phyloP scores from a whole-genome alignment of 2,797 vertebrate genomes.

The Sciurus carolinensis region DNA sequence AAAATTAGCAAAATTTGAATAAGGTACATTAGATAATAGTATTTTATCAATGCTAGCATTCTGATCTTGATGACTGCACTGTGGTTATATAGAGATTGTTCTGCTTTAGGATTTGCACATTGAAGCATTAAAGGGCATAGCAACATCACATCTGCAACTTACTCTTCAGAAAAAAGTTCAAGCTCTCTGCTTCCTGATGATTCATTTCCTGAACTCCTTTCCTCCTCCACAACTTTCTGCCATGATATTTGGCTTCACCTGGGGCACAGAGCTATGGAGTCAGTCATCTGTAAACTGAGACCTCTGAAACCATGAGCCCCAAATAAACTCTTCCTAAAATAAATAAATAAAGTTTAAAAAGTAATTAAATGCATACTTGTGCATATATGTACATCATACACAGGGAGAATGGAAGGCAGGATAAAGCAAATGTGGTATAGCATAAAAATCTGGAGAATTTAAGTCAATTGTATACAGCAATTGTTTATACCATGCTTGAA shows the following conservation, averaged over 20 bases:
- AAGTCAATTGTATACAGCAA: background rate
- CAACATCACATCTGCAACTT: background rate
- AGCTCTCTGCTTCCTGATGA: too few species aligned
- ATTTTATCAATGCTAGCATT: background rate
- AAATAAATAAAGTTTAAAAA: background rate
- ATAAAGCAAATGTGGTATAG: background rate
- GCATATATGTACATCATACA: background rate
- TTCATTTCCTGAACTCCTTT: too few species aligned
- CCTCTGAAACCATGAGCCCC: too few species aligned
- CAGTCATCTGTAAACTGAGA: too few species aligned
- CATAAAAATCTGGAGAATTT: background rate
- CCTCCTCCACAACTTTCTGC: too few species aligned
- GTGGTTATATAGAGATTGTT: background rate
- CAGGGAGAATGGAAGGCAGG: background rate
- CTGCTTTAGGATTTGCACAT: conserved; percentile 24
- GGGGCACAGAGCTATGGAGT: too few species aligned
- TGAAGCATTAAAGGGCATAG: background rate
- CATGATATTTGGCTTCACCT: too few species aligned
- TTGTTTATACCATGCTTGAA: background rate
- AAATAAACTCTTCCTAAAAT: too few species aligned
- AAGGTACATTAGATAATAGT: background rate
- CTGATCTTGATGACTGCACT: background rate
- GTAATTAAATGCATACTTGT: background rate
- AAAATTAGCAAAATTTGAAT: conserved; percentile 50
- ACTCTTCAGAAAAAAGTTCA: conserved; percentile 53